Evolutionary conservation across 2,888 invertebrate species (phyloP), one percentile per base, ranked within the genome.

Genomic region (Unio delphinus): DNA sequence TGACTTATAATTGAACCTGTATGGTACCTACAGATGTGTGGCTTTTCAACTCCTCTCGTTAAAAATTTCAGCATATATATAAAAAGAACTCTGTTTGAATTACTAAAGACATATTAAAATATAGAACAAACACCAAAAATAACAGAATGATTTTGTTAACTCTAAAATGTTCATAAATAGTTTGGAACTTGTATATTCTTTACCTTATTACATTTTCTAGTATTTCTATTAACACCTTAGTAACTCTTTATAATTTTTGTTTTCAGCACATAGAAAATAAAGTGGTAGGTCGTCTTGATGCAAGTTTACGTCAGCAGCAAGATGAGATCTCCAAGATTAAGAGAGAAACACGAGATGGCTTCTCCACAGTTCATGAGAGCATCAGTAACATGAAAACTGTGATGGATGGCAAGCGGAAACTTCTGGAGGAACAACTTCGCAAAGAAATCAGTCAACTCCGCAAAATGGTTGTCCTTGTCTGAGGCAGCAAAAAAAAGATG

Each of bases 401-500:
- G 15, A 84, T 88, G 80, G 89, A 90, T 56, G 89, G 88, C 28
- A 89, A 89, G 73, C 78, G 87, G 26, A 87, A 87, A 74, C 79
- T 89, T 17, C 79, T 88, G 30, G 89, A 90, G 67, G 89, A 89
- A 72, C 88, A 88, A 73, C 80, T 90, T 60, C 76, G 87, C 62
- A 89, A 89, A 76, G 90, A 90, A 80, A 88, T 90, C 68, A 80
- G 86, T 34, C 88, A 89, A 70, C 86, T 90, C 28, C 78, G 89
- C 45, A 90, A 89, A 76, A 90, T 90, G 90, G 88, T 90, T 11
- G 90, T 90, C 8, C 80, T 89, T 11, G 87, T 89, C 28, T 89
- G 76, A 83, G 64, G 26, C 34, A 23, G 20, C 45, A 18, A 57
- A 20, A 55, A 15, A n/a, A 54, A 11, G 54, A 64, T 20, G 8